These are phyloP conservation scores for Nannoperca obscura DNA, from an alignment of 2,797 vertebrate species.

Conservation along the genomic window DNA sequence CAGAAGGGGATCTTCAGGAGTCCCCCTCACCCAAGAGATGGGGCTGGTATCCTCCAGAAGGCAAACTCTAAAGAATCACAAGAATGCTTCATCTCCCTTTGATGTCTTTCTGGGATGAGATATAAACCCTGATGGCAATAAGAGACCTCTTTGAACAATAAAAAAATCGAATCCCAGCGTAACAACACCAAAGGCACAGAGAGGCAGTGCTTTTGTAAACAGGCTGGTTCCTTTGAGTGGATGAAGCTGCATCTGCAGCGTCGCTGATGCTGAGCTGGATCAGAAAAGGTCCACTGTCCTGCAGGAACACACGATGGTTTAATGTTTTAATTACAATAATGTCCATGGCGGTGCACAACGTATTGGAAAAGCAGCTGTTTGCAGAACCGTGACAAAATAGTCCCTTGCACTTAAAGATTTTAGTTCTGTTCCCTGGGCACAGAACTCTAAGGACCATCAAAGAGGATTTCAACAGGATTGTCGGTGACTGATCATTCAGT, in stretches of 20 bases:
- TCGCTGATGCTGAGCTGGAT: slow-evolving; percentile 30
- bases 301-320: background rate
- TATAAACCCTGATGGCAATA: slow-evolving; percentile 77
- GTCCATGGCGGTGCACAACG: no score
- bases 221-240: slow-evolving; percentile 66
- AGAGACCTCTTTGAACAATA: slow-evolving; percentile 79
- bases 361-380: background rate
- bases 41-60: slow-evolving; percentile 55
- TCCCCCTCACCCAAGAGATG: slow-evolving; percentile 49
- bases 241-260: slow-evolving; percentile 41
- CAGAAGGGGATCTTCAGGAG: slow-evolving; percentile 45
- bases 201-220: slow-evolving; percentile 72
- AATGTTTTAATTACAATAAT: background rate
- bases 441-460: background rate
- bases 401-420: slow-evolving; percentile 2
- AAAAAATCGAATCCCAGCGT: slow-evolving; percentile 68
- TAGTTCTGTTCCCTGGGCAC: background rate
- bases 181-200: slow-evolving; percentile 65
- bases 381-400: background rate
- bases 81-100: slow-evolving; percentile 69
- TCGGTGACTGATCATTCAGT: background rate
- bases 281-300: slow-evolving; percentile 17
- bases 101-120: slow-evolving; percentile 79
- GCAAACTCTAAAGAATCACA: slow-evolving; percentile 63
- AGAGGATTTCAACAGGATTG: background rate